phyloP scores from a whole-genome alignment of 2,888 invertebrate genomes.

The Xylocampa areola region DNA sequence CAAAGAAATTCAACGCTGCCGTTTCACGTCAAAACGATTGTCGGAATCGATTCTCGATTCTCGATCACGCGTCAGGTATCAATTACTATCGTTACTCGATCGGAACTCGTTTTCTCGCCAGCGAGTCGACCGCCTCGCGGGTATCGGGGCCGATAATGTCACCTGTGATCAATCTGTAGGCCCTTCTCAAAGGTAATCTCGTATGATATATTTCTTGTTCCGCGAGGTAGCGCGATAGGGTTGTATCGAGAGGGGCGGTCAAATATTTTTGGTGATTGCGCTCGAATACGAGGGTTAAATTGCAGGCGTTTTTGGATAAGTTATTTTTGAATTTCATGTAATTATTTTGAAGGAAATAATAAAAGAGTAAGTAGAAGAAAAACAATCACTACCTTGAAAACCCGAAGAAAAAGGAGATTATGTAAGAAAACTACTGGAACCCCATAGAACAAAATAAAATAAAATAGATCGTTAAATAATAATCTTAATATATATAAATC shows the following conservation, averaged over 20 bases:
- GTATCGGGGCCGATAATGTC: slow-evolving; percentile 68
- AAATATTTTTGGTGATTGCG: slow-evolving; percentile 26
- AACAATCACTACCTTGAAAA: too few relatives aligned
- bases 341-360: too few relatives aligned
- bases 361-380: too few relatives aligned
- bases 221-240: slow-evolving; percentile 60
- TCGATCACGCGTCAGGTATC: slow-evolving; percentile 55
- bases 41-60: slow-evolving; percentile 50
- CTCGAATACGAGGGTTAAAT: slow-evolving; percentile 4
- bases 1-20: slow-evolving; percentile 49
- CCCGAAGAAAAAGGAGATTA: too few relatives aligned
- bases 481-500: too few relatives aligned
- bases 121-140: slow-evolving; percentile 35
- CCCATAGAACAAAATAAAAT: too few relatives aligned
- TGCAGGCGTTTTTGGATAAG: background rate
- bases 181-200: slow-evolving; percentile 80
- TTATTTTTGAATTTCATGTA: background rate
- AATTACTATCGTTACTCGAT: slow-evolving; percentile 59
- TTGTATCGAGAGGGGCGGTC: slow-evolving; percentile 48
- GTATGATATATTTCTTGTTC: slow-evolving; percentile 76
- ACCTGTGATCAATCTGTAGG: slow-evolving; percentile 71
- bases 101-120: slow-evolving; percentile 53
- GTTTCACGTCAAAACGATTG: slow-evolving; percentile 51
- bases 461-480: too few relatives aligned
- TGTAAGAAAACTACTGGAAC: too few relatives aligned